phyloP scores from a whole-genome alignment of 1,140 invertebrate species.

The Apis mellifera region Amel_HAv3.1 CM009938.2:2297001-2297500 shows the following conservation, averaged over 20 bases:
- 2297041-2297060: slow-evolving; percentile 77
- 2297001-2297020: slow-evolving; percentile 70
- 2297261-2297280: slow-evolving; percentile 58
- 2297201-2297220: not conserved
- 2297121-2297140: slow-evolving; percentile 25
- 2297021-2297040: slow-evolving; percentile 81
- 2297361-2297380: slow-evolving; percentile 41
- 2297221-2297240: slow-evolving; percentile 39
- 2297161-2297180: not conserved
- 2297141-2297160: slow-evolving; percentile 51
- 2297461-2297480: not conserved
- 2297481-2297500: not conserved
- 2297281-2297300: slow-evolving; percentile 73
- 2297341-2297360: slow-evolving; percentile 74
- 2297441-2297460: slow-evolving; percentile 48
- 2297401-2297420: slow-evolving; percentile 16
- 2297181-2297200: not conserved
- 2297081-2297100: slow-evolving; percentile 46
- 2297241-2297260: slow-evolving; percentile 58
- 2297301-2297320: slow-evolving; percentile 74
- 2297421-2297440: slow-evolving; percentile 41
- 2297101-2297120: slow-evolving; percentile 36
- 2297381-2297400: slow-evolving; percentile 14
- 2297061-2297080: slow-evolving; percentile 21
- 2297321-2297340: slow-evolving; percentile 76